Percentiles rank a stretch among this genome's conserved stretches.
Evolutionary conservation across 2,888 invertebrate species (phyloP).

Genomic region (Caenorhabditis sp.): DNA sequence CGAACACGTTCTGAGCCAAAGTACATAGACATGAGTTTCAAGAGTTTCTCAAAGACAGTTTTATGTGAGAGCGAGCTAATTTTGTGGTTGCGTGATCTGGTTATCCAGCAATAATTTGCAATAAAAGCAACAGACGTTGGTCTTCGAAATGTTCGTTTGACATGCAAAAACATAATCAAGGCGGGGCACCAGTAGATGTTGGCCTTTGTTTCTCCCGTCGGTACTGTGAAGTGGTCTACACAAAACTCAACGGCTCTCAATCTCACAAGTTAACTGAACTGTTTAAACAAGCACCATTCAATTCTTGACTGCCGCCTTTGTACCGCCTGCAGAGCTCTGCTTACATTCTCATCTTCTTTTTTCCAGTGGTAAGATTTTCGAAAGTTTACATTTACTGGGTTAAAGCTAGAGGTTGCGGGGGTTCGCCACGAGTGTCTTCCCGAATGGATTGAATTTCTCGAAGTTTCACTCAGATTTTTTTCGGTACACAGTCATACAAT

Average conservation of each 20-base stretch:
- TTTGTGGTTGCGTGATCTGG: constrained; percentile 11
- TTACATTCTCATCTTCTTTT: constrained; percentile 14
- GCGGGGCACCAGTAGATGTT: constrained; percentile 38
- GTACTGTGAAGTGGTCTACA: constrained; percentile 63
- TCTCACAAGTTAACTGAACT: constrained; percentile 63
- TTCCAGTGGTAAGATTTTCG: constrained; percentile 42
- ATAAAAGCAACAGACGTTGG: neutral
- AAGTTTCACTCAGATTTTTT: too few relatives aligned
- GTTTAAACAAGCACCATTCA: constrained; percentile 60
- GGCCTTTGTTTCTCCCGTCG: constrained; percentile 50
- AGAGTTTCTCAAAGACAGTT: too few relatives aligned
- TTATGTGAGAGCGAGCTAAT: too few relatives aligned
- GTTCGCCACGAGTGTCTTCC: too few relatives aligned
- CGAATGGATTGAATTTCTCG: too few relatives aligned
- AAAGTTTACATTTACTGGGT: too few relatives aligned
- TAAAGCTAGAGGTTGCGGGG: too few relatives aligned
- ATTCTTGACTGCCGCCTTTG: constrained; percentile 38
- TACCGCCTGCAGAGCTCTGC: constrained; percentile 12
- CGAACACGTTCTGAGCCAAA: too few relatives aligned
- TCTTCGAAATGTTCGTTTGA: constrained; percentile 41
- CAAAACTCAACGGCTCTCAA: constrained; percentile 62
- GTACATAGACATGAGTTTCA: too few relatives aligned
- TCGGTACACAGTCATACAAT: too few relatives aligned
- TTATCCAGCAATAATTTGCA: constrained; percentile 11
- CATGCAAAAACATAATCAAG: constrained; percentile 55